Conservation (phyloP, 2,113 vertebrate species). For the Brienomyrus brachyistius region DNA sequence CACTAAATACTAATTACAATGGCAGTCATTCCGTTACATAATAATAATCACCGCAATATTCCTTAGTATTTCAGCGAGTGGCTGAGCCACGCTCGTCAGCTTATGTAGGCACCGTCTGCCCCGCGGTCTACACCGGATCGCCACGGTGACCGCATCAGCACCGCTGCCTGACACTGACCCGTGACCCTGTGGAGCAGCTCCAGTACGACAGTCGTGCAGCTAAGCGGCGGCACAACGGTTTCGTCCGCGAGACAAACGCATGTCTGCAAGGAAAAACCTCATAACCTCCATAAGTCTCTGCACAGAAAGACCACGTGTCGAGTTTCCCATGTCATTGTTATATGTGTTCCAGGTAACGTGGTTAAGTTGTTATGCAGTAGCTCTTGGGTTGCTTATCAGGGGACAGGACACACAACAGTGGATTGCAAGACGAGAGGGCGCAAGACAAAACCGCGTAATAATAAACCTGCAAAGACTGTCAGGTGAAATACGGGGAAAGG, state of each 20-base stretch:
- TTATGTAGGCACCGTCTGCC: not conserved
- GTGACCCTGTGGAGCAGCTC: not conserved
- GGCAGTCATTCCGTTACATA: not conserved
- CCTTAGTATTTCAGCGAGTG: not conserved
- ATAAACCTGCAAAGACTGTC: not conserved
- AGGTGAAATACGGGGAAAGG: not conserved
- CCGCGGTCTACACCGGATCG: not conserved
- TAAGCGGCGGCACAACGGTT: not conserved
- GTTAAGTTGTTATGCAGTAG: not conserved
- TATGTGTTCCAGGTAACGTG: not conserved
- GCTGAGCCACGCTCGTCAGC: not conserved
- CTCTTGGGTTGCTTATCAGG: not conserved
- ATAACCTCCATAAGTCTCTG: not conserved
- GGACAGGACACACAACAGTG: not conserved
- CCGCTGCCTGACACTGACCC: not conserved
- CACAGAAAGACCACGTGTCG: not conserved
- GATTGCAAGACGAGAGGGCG: not conserved
- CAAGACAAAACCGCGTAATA: not conserved
- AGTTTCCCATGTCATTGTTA: not conserved
- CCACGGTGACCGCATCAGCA: not conserved
- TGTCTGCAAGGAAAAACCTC: not conserved
- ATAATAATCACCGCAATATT: not conserved
- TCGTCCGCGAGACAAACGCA: not conserved
- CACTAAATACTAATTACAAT: not conserved
- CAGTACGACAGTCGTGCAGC: not conserved